These are phyloP conservation scores for Ectemnius cavifrons DNA, from an alignment of 2,888 invertebrate species.

Conservation along the genomic window DNA sequence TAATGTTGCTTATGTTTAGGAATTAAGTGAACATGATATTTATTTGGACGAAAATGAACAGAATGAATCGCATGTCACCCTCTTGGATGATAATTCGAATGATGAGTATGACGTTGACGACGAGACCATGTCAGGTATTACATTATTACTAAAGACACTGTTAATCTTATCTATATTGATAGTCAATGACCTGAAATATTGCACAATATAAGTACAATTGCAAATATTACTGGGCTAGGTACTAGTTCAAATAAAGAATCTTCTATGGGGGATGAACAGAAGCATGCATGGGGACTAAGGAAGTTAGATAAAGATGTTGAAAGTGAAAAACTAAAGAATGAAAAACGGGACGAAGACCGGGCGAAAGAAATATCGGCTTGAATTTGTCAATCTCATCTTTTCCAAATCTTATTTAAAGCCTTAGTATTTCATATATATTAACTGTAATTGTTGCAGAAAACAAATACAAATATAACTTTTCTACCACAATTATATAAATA, in stretches of 20 bases:
- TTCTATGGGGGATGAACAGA: conserved; percentile 44
- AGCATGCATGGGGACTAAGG: conserved; percentile 40
- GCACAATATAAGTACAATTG: neutral
- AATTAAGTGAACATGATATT: conserved; percentile 83
- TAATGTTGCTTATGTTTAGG: conserved; percentile 67
- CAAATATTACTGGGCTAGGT: conserved; percentile 54
- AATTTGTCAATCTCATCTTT: no score
- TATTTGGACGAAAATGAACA: conserved; percentile 81
- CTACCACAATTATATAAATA: no score
- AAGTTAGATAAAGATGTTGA: conserved; percentile 56
- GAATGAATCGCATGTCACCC: conserved; percentile 78
- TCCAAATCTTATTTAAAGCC: no score
- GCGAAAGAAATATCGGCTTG: conserved; percentile 35
- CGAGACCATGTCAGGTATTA: conserved; percentile 88
- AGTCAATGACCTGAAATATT: no score
- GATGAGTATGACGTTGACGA: conserved; percentile 94
- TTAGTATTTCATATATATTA: no score
- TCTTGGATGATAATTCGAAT: conserved; percentile 84
- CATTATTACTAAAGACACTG: neutral
- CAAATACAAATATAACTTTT: no score
- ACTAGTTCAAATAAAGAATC: conserved; percentile 60
- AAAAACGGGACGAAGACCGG: conserved; percentile 56
- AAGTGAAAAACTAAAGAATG: conserved; percentile 60
- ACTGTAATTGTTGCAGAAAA: no score
- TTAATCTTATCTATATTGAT: no score